Evolutionary conservation across 2,888 invertebrate genomes (phyloP), one percentile per base, ranked within the genome.

Genomic region (Mantis religiosa): DNA sequence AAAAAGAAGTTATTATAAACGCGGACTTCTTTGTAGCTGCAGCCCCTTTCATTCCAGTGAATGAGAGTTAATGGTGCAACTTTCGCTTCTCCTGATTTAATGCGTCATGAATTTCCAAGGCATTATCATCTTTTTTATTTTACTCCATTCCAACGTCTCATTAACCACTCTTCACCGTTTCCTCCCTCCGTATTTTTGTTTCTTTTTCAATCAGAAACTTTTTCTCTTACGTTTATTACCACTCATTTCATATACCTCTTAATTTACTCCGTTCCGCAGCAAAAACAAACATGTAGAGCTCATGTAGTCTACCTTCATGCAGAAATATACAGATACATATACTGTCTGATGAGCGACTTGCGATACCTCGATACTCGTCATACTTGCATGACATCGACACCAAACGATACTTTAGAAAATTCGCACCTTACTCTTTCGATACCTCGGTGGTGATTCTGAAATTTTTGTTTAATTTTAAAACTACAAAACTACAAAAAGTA

Each of bases 11-110:
- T 41, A 71, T 71, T 71, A 25, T 71, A 14, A 71, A 71, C 20
- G n/a, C n/a, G 54, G 54, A 71, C 20, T 71, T 71, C 25, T 71
- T 71, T 71, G 41, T 41, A 41, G 9, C 41, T 41, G 30, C 28
- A 87, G 54, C 81, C 28, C 82, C 15, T 87, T n/a, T 28, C 34
- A 84, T 84, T 83, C 28, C 47, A 25, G 84, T 83, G 54, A 87
- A 83, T 87, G 82, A 87, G 41, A 87, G 83, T 83, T 82, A 87
- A 83, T 87, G 87, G 82, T 82, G 41, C 54, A 83, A 87, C 82
- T 87, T 87, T 83, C 82, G 81, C 83, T 25, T 71, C 54, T 71
- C 30, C 41, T 87, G 83, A 83, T 47, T 83, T 83, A 83, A 87
- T 87, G 83, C 83, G 47, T 54, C 83, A 47, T 88, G 81, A 86